Conservation (phyloP, 2,113 vertebrate species). For the Asarcornis scutulata region DNA sequence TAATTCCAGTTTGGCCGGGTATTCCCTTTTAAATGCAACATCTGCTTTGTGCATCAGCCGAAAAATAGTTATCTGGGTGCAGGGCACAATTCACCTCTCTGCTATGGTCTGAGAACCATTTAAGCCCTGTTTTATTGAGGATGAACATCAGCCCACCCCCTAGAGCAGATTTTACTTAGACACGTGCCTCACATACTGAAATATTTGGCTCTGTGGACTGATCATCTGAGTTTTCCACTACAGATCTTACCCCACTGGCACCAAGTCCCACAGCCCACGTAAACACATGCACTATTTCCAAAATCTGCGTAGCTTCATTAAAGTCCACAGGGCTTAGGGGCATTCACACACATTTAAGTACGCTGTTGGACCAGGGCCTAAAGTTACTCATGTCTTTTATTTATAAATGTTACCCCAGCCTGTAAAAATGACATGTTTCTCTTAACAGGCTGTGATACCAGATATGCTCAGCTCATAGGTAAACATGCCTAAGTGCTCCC, state of each 20-base stretch:
- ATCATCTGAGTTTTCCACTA: slow-evolving; percentile 16
- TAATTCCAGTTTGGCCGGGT: slow-evolving; percentile 49
- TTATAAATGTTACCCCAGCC: slow-evolving; percentile 48
- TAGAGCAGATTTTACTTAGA: neutral
- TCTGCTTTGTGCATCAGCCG: slow-evolving; percentile 32
- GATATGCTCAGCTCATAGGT: neutral
- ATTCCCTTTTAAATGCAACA: slow-evolving; percentile 42
- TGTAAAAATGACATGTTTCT: slow-evolving; percentile 56
- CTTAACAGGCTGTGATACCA: slow-evolving; percentile 30
- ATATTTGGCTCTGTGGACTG: neutral
- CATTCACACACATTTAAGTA: slow-evolving; percentile 45
- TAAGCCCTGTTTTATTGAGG: slow-evolving; percentile 31
- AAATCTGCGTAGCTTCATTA: slow-evolving; percentile 28
- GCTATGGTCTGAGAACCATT: neutral
- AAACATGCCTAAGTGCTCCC: neutral
- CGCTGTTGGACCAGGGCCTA: slow-evolving; percentile 43
- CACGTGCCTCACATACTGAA: neutral
- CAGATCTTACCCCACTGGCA: slow-evolving; percentile 4
- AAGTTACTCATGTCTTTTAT: slow-evolving; percentile 55
- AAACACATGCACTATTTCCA: slow-evolving; percentile 33
- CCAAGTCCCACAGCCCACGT: neutral
- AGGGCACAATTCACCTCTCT: slow-evolving; percentile 8
- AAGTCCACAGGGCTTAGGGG: slow-evolving; percentile 40
- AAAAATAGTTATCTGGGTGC: slow-evolving; percentile 12
- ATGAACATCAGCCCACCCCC: neutral